Conservation (phyloP, 2,888 invertebrate species). For the Eupithecia pulchellata region DNA sequence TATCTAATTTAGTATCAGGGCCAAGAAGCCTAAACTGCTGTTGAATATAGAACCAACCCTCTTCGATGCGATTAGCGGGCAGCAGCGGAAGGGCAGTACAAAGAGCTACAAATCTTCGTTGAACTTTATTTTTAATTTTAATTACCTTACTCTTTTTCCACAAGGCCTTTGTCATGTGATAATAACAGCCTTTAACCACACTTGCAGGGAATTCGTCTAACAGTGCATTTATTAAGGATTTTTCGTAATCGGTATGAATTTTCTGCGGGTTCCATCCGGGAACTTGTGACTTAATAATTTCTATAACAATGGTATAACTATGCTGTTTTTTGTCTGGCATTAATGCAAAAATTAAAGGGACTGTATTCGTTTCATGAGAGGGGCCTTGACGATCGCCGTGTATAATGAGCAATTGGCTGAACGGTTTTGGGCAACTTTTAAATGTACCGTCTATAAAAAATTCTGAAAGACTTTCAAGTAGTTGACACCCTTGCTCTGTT, state of each 20-base stretch:
- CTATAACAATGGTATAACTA: background rate
- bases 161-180: background rate
- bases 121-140: background rate
- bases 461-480: background rate
- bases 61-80: no score
- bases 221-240: background rate
- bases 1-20: no score
- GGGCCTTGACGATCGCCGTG: background rate
- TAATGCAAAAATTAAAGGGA: constrained; percentile 3
- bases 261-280: background rate
- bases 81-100: no score
- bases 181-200: background rate
- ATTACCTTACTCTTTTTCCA: background rate
- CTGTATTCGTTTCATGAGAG: background rate
- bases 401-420: background rate
- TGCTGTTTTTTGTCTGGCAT: constrained; percentile 9
- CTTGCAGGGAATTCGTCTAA: background rate
- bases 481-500: background rate
- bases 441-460: background rate
- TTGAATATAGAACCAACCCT: no score
- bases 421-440: background rate
- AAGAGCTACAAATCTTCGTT: background rate
- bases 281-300: background rate
- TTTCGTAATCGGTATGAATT: background rate
- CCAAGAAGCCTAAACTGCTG: no score